Base-by-base conservation (phyloP, 2,797 vertebrate genomes). In the Microcaecilia unicolor region DNA sequence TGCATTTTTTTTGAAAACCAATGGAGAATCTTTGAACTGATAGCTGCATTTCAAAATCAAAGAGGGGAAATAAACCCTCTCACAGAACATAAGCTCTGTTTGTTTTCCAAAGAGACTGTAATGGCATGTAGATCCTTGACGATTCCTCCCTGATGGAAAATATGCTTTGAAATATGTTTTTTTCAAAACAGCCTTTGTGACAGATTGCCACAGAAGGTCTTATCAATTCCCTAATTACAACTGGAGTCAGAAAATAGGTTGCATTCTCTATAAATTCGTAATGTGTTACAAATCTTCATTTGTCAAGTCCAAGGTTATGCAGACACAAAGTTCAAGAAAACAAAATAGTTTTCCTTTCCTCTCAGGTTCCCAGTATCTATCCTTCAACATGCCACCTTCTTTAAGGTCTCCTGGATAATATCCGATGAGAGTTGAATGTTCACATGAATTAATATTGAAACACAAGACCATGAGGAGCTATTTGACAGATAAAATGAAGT, bases 161-260 rank as follows among this genome's bases (percentile, higher is more conserved):
- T 62, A 58, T 24, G 39, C 17, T 17, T 9, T 17, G 23, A 43
- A 34, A 55, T 55, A 4, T 33, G 2, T 0, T 3, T 50, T 25
- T 31, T 45, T 21, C 8, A 3, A 24, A 60, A 33, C 43, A 52
- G n/a, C n/a, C n/a, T n/a, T n/a, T n/a, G n/a, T n/a, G 12, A 45
- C 46, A 57, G 68, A 64, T 73, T 64, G 58, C 34, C 59, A 47
- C 34, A 51, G 55, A 58, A 49, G 26, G 41, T 48, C 55, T 51
- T 61, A 61, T 68, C 64, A 68, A 64, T 68, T 70, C n/a, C 51
- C 48, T 62, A 66, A 73, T 70, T 64, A 68, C 44, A 38, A 43
- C 48, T 58, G 45, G 44, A 68, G 55, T 32, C 34, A 12, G 62
- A 58, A 63, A 68, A 64, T 59, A 61, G 50, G 62, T 68, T 73